Conservation (phyloP, 1,140 invertebrate genomes). For the Cotesia glomerata region DNA sequence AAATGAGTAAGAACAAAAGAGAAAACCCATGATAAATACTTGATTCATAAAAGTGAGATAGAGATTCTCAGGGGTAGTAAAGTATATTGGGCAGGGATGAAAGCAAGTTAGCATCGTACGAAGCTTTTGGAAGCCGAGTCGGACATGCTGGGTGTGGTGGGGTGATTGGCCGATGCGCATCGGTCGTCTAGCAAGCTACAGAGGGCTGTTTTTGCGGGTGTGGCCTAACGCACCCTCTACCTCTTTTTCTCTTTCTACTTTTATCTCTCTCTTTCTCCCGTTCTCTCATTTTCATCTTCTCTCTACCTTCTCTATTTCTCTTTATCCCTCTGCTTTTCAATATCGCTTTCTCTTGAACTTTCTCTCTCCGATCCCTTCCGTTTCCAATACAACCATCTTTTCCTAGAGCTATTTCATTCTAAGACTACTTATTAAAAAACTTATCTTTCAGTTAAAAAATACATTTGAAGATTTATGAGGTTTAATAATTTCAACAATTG, state of each 20-base stretch:
- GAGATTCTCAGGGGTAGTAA: constrained; percentile 21
- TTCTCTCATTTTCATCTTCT: constrained; percentile 1
- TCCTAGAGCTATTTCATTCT: too few species aligned
- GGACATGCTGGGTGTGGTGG: constrained; percentile 55
- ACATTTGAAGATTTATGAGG: too few species aligned
- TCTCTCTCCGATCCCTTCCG: background rate
- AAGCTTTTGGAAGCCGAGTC: constrained; percentile 56
- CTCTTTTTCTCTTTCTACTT: constrained; percentile 34
- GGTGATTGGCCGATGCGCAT: constrained; percentile 54
- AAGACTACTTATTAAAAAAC: too few species aligned
- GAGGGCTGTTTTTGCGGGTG: constrained; percentile 62
- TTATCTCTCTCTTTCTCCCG: constrained; percentile 16
- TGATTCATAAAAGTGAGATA: constrained; percentile 1
- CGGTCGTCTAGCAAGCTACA: constrained; percentile 48
- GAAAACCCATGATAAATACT: background rate
- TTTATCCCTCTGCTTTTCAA: background rate
- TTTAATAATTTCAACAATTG: too few species aligned
- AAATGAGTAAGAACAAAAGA: background rate
- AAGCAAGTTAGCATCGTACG: constrained; percentile 43
- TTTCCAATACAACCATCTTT: background rate
- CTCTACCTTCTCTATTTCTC: background rate
- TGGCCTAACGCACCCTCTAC: constrained; percentile 53
- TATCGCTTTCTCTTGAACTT: background rate
- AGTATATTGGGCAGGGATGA: constrained; percentile 20
- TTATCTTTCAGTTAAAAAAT: too few species aligned